Percentiles rank a stretch among this genome's conserved stretches.
Conservation (phyloP, 37 sponge, comb jelly and placozoan genomes). For the Lycopodina hypogea region DNA sequence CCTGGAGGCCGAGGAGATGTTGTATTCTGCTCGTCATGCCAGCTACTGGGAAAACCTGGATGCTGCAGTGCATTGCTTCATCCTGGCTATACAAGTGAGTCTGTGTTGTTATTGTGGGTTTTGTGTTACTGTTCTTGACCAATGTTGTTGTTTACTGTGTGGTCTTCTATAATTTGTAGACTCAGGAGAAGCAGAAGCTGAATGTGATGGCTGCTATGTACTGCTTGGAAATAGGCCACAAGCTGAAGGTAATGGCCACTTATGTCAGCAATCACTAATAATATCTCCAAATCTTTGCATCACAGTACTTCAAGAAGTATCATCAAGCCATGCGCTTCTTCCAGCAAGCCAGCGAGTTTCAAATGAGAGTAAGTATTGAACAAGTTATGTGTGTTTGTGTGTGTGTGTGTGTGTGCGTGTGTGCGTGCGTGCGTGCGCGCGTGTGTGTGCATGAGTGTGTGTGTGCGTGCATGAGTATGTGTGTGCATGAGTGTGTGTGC, state of each 20-base stretch:
- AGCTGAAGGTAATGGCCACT: slow-evolving; percentile 18
- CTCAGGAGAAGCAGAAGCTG: slow-evolving; percentile 42
- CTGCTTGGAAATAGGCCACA: slow-evolving; percentile 45
- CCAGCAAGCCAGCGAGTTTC: slow-evolving; percentile 52
- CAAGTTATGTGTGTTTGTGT: background rate
- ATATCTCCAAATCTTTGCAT: background rate
- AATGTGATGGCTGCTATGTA: slow-evolving; percentile 67
- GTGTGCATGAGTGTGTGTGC: no score
- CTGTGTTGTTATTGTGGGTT: background rate
- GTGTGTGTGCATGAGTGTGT: no score
- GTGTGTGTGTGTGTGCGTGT: background rate
- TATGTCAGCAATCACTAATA: background rate
- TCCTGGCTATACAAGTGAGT: slow-evolving; percentile 61
- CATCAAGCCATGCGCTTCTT: slow-evolving; percentile 41
- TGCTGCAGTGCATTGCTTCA: slow-evolving; percentile 67
- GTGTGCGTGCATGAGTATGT: background rate
- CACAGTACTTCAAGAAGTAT: slow-evolving; percentile 35
- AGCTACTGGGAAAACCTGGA: slow-evolving; percentile 57
- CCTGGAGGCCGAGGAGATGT: slow-evolving; percentile 51
- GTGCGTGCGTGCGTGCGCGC: no score
- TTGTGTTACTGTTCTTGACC: background rate
- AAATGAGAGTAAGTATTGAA: slow-evolving; percentile 6
- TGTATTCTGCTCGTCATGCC: slow-evolving; percentile 27
- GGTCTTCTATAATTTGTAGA: background rate
- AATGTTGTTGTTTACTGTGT: background rate